Percentiles rank a stretch among this genome's conserved stretches.
Evolutionary conservation across 2,888 invertebrate species (phyloP).

Genomic region (Agonopterix arenella): DNA sequence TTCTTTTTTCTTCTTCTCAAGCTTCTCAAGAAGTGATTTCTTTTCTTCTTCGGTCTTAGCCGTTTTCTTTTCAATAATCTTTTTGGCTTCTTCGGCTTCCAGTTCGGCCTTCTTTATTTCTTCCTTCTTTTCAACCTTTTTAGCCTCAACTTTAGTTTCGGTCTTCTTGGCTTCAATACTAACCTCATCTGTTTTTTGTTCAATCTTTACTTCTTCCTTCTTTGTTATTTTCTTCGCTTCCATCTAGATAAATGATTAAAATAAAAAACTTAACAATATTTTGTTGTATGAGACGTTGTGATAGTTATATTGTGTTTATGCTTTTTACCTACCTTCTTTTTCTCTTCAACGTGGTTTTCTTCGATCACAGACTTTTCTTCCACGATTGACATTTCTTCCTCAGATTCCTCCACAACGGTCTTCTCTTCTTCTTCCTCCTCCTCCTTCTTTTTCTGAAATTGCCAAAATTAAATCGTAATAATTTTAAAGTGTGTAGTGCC

Average conservation of each 20-base stretch:
- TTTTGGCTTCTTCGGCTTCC: conserved; percentile 69
- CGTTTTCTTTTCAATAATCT: conserved; percentile 62
- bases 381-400: conserved; percentile 68
- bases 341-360: conserved; percentile 71
- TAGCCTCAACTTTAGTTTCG: conserved; percentile 41
- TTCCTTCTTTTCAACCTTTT: conserved; percentile 52
- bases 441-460: conserved; percentile 66
- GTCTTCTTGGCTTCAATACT: conserved; percentile 49
- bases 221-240: conserved; percentile 22
- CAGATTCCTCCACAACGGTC: conserved; percentile 67
- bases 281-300: background rate
- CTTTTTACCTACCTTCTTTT: conserved; percentile 25
- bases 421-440: conserved; percentile 57
- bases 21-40: conserved; percentile 66
- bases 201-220: conserved; percentile 16
- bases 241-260: conserved; percentile 15
- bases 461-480: too few relatives aligned
- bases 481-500: too few relatives aligned
- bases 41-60: conserved; percentile 70
- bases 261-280: conserved; percentile 7
- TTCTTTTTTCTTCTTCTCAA: conserved; percentile 67
- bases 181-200: conserved; percentile 57
- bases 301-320: background rate
- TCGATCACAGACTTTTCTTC: conserved; percentile 67
- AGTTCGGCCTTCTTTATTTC: conserved; percentile 47